Evolutionary conservation across 1,140 invertebrate species (phyloP).

Genomic region (Hylaeus anthracinus): DNA sequence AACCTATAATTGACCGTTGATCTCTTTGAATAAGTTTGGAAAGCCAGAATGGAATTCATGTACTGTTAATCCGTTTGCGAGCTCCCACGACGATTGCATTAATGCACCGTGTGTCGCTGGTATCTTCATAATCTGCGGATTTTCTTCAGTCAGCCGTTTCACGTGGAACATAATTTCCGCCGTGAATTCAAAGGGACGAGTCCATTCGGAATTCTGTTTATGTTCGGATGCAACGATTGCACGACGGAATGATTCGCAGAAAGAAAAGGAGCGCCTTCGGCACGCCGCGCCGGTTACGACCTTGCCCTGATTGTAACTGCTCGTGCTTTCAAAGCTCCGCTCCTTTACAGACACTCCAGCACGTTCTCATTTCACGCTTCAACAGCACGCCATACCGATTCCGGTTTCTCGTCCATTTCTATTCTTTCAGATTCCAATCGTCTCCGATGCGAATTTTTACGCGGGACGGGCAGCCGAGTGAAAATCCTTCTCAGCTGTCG

Average conservation of each 20-base stretch:
- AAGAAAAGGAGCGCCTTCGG: constrained; percentile 55
- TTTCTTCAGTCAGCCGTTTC: background rate
- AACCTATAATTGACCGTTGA: too few species aligned
- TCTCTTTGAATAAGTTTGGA: too few species aligned
- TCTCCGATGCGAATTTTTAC: constrained; percentile 3
- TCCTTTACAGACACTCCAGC: constrained; percentile 43
- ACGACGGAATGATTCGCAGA: constrained; percentile 35
- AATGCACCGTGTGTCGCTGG: background rate
- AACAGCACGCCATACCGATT: constrained; percentile 17
- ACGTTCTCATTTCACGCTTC: constrained; percentile 49
- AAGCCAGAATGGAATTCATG: too few species aligned
- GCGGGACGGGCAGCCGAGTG: background rate
- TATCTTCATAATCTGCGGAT: background rate
- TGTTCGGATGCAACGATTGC: constrained; percentile 18
- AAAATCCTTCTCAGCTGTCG: background rate
- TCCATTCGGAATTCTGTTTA: constrained; percentile 29
- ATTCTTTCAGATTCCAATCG: constrained; percentile 29
- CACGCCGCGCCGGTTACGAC: constrained; percentile 61
- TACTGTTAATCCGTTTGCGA: too few species aligned
- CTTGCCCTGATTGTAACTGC: constrained; percentile 61
- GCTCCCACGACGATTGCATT: too few species aligned
- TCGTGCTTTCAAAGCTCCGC: constrained; percentile 53
- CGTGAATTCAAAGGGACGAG: background rate
- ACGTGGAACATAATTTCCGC: background rate
- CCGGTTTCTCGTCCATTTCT: constrained; percentile 9